Evolutionary conservation across 2,888 invertebrate species (phyloP).

Genomic region (Lagria hirta): DNA sequence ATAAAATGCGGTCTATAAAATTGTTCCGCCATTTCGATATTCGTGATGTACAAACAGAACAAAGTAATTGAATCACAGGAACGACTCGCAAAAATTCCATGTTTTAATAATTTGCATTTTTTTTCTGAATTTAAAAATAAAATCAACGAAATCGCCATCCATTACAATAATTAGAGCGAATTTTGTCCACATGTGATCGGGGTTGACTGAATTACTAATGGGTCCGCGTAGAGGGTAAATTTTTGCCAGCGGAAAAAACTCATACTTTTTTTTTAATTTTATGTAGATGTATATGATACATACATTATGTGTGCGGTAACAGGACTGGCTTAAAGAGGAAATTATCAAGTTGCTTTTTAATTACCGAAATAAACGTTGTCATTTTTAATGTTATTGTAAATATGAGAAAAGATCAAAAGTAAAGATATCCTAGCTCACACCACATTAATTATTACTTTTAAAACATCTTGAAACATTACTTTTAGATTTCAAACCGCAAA

Average conservation of each 20-base stretch:
- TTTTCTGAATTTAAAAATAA: conserved; percentile 47
- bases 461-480: no score
- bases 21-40: conserved; percentile 36
- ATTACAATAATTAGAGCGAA: conserved; percentile 51
- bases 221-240: conserved; percentile 44
- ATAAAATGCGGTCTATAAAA: conserved; percentile 29
- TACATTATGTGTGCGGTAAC: conserved; percentile 32
- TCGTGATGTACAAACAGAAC: conserved; percentile 36
- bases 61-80: conserved; percentile 36
- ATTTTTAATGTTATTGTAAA: conserved; percentile 25
- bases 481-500: no score
- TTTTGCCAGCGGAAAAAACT: conserved; percentile 41
- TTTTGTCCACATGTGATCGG: conserved; percentile 49
- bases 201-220: conserved; percentile 50
- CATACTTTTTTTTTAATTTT: conserved; percentile 31
- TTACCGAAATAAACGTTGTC: conserved; percentile 22
- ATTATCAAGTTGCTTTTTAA: conserved; percentile 27
- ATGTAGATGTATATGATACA: conserved; percentile 34
- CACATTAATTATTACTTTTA: no score
- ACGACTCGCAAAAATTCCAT: conserved; percentile 37
- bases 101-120: conserved; percentile 48
- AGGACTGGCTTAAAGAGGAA: conserved; percentile 25
- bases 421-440: no score
- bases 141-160: conserved; percentile 50
- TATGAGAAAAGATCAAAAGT: no score